These are phyloP conservation scores for Australoheros facetus DNA, from an alignment of 2,797 vertebrate genomes.

Conservation along the genomic window DNA sequence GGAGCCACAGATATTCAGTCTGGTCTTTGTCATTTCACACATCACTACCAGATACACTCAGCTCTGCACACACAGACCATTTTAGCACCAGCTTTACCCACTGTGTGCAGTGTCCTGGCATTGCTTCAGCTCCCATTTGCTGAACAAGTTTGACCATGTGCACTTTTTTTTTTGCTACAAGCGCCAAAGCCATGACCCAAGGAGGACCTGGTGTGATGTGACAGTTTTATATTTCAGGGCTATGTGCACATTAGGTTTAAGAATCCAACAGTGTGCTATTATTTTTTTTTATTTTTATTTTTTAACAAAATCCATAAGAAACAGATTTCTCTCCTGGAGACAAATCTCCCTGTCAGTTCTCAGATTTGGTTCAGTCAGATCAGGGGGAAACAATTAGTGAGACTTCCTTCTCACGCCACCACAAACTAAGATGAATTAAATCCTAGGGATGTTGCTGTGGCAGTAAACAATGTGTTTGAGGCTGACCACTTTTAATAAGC, in stretches of 20 bases:
- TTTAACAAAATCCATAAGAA: conserved; percentile 12
- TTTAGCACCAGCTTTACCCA: conserved; percentile 13
- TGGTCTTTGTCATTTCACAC: conserved; percentile 51
- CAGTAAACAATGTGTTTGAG: conserved; percentile 27
- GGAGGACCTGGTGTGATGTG: neutral
- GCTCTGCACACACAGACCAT: conserved; percentile 6
- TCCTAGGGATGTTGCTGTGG: conserved; percentile 21
- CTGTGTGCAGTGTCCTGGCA: conserved; percentile 17
- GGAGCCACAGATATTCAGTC: conserved; percentile 28
- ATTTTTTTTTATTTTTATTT: neutral
- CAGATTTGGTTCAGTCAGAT: conserved; percentile 19
- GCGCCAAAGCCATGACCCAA: neutral
- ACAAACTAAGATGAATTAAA: conserved; percentile 38
- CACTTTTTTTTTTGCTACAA: neutral
- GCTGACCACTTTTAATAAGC: conserved; percentile 19
- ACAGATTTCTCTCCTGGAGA: conserved; percentile 6
- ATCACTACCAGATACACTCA: conserved; percentile 30
- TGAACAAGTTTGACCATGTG: conserved; percentile 15
- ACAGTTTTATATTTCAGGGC: neutral
- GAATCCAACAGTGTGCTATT: neutral
- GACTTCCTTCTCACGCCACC: conserved; percentile 28
- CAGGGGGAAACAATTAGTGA: conserved; percentile 36
- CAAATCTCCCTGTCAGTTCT: conserved; percentile 20
- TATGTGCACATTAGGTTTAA: neutral
- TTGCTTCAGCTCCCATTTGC: conserved; percentile 23